Evolutionary conservation across 2,888 invertebrate species (phyloP).

Genomic region (Prosopocoilus inquinatus): DNA sequence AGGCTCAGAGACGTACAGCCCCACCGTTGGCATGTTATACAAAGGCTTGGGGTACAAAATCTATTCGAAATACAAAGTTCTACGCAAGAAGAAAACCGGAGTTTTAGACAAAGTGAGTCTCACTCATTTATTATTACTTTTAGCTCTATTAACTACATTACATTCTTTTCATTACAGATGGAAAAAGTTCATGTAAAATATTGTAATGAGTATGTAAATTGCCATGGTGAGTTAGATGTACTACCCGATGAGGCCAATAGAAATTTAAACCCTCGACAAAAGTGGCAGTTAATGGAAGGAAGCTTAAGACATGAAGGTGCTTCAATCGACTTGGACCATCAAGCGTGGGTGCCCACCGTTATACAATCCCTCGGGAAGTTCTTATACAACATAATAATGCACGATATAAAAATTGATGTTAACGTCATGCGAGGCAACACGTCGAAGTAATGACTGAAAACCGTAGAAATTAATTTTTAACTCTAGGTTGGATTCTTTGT

Average conservation of each 20-base stretch:
- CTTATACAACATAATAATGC: slow-evolving; percentile 81
- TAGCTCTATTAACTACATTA: too few relatives aligned
- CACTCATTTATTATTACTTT: neutral
- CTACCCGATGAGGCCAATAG: slow-evolving; percentile 32
- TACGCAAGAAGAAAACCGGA: slow-evolving; percentile 65
- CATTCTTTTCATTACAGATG: slow-evolving; percentile 31
- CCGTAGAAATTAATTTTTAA: neutral
- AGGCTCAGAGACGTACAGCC: slow-evolving; percentile 79
- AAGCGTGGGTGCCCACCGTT: slow-evolving; percentile 66
- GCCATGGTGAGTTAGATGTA: slow-evolving; percentile 32
- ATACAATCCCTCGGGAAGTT: slow-evolving; percentile 73
- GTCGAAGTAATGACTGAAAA: slow-evolving; percentile 41
- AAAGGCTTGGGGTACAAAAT: slow-evolving; percentile 68
- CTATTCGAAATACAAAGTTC: slow-evolving; percentile 65
- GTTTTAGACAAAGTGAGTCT: slow-evolving; percentile 62
- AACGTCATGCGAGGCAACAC: slow-evolving; percentile 63
- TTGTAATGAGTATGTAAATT: slow-evolving; percentile 38
- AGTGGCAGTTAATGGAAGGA: slow-evolving; percentile 69
- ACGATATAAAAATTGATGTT: slow-evolving; percentile 79
- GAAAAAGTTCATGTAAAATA: slow-evolving; percentile 41
- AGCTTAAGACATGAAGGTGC: slow-evolving; percentile 39
- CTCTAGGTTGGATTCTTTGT: slow-evolving; percentile 27
- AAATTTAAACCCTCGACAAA: slow-evolving; percentile 62
- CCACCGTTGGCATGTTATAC: slow-evolving; percentile 64
- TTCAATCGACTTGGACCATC: slow-evolving; percentile 47